Percentiles rank a stretch among this genome's conserved stretches.
These are phyloP conservation scores for Gopherus evgoodei DNA, from an alignment of 2,113 vertebrate species.

Conservation along the genomic window DNA sequence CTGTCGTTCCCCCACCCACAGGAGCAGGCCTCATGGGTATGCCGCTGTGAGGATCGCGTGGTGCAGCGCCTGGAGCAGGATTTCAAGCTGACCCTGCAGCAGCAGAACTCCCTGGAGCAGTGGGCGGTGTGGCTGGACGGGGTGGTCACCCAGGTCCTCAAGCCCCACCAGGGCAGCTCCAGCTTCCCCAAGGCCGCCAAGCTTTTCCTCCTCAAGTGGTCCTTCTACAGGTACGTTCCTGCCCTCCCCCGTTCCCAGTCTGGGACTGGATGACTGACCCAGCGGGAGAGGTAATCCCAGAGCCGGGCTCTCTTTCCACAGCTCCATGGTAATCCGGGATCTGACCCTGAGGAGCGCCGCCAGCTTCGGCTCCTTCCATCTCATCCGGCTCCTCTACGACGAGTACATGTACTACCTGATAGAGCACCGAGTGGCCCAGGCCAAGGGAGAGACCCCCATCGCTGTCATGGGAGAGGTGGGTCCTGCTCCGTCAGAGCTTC, in stretches of 20 bases:
- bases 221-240: conserved; percentile 88
- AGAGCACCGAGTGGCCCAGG: conserved; percentile 92
- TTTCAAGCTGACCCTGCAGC: conserved; percentile 92
- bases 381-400: conserved; percentile 92
- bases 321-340: conserved; percentile 95
- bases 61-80: conserved; percentile 92
- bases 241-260: not conserved
- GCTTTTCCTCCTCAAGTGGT: conserved; percentile 94
- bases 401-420: conserved; percentile 97
- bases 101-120: conserved; percentile 94
- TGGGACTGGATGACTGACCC: too few species aligned
- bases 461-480: conserved; percentile 94
- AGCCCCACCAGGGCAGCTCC: conserved; percentile 87
- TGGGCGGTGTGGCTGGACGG: conserved; percentile 91
- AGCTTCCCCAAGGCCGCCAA: conserved; percentile 91
- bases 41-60: conserved; percentile 89
- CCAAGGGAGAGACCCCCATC: conserved; percentile 91
- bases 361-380: conserved; percentile 93
- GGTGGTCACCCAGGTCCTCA: conserved; percentile 90
- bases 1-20: conserved; percentile 38
- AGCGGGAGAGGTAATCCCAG: too few species aligned
- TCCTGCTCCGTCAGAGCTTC: too few species aligned
- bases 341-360: conserved; percentile 92
- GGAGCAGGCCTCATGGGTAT: conserved; percentile 96
- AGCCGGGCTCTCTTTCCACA: conserved; percentile 27